Percentiles rank a stretch among this genome's conserved stretches.
Evolutionary conservation across 2,113 vertebrate species (phyloP).

Genomic region (Promerops cafer): DNA sequence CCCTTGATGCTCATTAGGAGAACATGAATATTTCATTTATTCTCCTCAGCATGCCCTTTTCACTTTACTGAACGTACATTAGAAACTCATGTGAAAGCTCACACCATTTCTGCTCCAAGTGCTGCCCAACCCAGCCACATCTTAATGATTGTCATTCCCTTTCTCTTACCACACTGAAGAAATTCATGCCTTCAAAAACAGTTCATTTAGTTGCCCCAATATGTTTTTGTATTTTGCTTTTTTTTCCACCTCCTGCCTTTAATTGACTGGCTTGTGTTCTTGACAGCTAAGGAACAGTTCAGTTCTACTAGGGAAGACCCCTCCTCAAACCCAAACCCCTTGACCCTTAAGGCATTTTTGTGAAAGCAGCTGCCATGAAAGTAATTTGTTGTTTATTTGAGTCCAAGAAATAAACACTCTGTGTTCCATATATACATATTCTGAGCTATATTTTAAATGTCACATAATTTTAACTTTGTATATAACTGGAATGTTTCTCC

Average conservation of each 20-base stretch:
- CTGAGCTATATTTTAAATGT: conserved; percentile 47
- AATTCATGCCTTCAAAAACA: not conserved
- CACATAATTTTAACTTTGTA: conserved; percentile 48
- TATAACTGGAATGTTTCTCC: not conserved
- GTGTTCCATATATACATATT: conserved; percentile 15
- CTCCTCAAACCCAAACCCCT: not conserved
- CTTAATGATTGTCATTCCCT: not conserved
- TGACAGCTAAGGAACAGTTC: not conserved
- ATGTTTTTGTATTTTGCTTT: not conserved
- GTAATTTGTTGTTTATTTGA: not conserved
- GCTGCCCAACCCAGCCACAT: not conserved
- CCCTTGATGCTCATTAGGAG: not conserved
- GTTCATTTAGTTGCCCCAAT: not conserved
- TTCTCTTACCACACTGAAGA: not conserved
- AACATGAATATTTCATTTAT: conserved; percentile 10
- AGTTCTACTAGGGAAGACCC: not conserved
- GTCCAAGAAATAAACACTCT: conserved; percentile 6
- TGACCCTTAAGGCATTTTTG: not conserved
- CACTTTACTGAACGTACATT: not conserved
- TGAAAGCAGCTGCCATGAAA: not conserved
- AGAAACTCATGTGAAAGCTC: not conserved
- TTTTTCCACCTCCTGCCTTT: fast-evolving
- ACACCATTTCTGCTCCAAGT: not conserved
- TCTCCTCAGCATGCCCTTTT: not conserved
- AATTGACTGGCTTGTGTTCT: not conserved